Conservation (phyloP, 2,113 vertebrate genomes). For the Pseudorhombus dupliciocellatus region DNA sequence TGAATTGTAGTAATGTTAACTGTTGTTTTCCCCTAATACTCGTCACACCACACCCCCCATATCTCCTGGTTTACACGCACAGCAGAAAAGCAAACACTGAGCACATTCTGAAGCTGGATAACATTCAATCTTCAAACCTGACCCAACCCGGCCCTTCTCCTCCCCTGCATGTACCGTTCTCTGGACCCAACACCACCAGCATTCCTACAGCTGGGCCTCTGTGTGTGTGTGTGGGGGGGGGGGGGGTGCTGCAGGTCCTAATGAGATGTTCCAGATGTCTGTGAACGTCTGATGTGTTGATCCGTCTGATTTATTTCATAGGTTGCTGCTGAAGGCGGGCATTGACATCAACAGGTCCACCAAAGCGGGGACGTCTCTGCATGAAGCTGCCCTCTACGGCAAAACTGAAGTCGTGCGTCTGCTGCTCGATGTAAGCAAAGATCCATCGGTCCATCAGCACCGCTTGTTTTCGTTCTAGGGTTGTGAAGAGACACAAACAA, state of each 20-base stretch:
- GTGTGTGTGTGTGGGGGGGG: conserved; percentile 22
- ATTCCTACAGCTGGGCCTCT: conserved; percentile 41
- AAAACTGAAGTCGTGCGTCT: conserved; percentile 93
- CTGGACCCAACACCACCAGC: conserved; percentile 15
- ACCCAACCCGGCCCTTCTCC: conserved; percentile 17
- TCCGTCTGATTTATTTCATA: conserved; percentile 79
- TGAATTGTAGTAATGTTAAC: too few relatives aligned
- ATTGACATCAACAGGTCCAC: conserved; percentile 94
- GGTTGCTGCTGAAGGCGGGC: conserved; percentile 91
- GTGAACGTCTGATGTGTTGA: conserved; percentile 17
- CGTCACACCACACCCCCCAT: too few relatives aligned
- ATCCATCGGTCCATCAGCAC: not conserved
- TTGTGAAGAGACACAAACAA: conserved; percentile 63
- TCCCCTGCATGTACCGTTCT: conserved; percentile 8
- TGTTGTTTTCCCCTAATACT: too few relatives aligned
- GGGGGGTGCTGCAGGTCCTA: conserved; percentile 18
- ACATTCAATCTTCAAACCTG: conserved; percentile 12
- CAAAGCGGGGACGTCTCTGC: conserved; percentile 91
- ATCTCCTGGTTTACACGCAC: too few relatives aligned
- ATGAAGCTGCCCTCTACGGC: conserved; percentile 91
- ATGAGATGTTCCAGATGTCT: conserved; percentile 53
- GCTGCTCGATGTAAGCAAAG: conserved; percentile 87
- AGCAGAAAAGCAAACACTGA: conserved; percentile 1
- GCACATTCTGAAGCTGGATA: not conserved
- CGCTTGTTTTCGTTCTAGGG: not conserved